phyloP scores from a whole-genome alignment of 2,113 vertebrate species.

The Solea senegalensis region DNA sequence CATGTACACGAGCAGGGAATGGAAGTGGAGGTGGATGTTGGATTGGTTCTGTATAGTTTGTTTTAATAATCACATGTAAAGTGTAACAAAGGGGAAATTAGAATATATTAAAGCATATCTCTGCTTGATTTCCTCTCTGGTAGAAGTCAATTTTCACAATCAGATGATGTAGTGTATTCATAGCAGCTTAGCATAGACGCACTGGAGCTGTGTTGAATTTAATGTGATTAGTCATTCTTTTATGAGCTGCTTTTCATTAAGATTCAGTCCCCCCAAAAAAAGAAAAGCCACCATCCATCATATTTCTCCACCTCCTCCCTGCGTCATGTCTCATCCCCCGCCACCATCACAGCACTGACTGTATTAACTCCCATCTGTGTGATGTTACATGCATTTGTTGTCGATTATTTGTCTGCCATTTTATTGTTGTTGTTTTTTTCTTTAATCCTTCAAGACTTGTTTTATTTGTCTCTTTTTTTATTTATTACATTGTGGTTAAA shows the following conservation, averaged over 20 bases:
- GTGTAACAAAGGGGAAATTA: not conserved
- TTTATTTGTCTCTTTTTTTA: slow-evolving; percentile 2
- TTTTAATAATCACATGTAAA: not conserved
- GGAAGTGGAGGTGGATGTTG: slow-evolving; percentile 78
- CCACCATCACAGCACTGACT: slow-evolving; percentile 53
- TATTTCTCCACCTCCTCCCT: slow-evolving; percentile 35
- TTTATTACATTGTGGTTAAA: slow-evolving; percentile 20
- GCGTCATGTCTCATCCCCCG: slow-evolving; percentile 42
- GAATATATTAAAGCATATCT: not conserved
- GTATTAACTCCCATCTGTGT: slow-evolving; percentile 69
- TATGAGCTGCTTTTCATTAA: slow-evolving; percentile 41
- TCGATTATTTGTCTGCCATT: slow-evolving; percentile 56
- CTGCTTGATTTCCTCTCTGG: slow-evolving; percentile 13
- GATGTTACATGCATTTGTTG: slow-evolving; percentile 39
- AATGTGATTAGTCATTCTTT: slow-evolving; percentile 56
- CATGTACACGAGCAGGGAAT: slow-evolving; percentile 72
- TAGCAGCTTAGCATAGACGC: slow-evolving; percentile 34
- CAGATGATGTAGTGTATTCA: slow-evolving; percentile 36
- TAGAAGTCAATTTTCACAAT: slow-evolving; percentile 29
- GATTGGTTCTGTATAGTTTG: slow-evolving; percentile 74
- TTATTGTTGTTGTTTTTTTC: slow-evolving; percentile 6
- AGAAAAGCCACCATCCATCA: slow-evolving; percentile 60
- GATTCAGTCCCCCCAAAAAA: slow-evolving; percentile 9
- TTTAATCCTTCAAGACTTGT: slow-evolving; percentile 19
- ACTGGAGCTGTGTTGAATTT: slow-evolving; percentile 23